phyloP scores from a whole-genome alignment of 2,113 vertebrate genomes.

The Piprites chloris region DNA sequence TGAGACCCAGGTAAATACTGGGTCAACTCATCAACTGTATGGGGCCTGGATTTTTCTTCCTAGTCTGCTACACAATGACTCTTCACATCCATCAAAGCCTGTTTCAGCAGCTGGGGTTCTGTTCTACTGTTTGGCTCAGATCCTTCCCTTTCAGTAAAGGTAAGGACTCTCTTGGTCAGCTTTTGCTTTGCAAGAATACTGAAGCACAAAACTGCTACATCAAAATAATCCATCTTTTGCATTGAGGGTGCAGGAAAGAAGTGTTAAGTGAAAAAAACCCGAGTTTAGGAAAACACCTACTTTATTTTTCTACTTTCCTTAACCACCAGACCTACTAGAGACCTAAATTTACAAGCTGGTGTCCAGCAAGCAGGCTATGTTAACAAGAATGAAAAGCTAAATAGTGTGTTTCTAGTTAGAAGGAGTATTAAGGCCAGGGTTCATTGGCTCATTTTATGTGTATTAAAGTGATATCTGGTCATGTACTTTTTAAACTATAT shows the following conservation, averaged over 20 bases:
- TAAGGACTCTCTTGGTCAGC: not conserved
- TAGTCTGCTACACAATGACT: not conserved
- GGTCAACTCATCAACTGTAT: rapidly evolving
- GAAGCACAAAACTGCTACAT: not conserved
- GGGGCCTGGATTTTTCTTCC: not conserved
- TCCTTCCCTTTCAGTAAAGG: not conserved
- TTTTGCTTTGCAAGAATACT: not conserved
- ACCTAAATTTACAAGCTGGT: not conserved
- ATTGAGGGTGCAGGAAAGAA: not conserved
- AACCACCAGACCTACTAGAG: not conserved
- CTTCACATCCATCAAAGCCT: not conserved
- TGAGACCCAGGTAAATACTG: not conserved
- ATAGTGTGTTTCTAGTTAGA: not conserved
- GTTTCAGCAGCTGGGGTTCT: not conserved
- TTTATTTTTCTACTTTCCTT: not conserved
- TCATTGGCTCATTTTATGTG: not conserved
- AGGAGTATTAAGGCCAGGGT: not conserved
- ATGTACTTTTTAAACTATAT: not conserved
- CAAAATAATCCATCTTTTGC: not conserved
- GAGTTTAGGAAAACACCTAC: not conserved
- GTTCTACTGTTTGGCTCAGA: not conserved
- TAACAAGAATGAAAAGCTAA: not conserved
- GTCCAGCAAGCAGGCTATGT: not conserved
- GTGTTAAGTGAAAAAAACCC: not conserved
- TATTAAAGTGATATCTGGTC: not conserved